phyloP scores from a whole-genome alignment of 2,888 invertebrate genomes.

The Labia minor region DNA sequence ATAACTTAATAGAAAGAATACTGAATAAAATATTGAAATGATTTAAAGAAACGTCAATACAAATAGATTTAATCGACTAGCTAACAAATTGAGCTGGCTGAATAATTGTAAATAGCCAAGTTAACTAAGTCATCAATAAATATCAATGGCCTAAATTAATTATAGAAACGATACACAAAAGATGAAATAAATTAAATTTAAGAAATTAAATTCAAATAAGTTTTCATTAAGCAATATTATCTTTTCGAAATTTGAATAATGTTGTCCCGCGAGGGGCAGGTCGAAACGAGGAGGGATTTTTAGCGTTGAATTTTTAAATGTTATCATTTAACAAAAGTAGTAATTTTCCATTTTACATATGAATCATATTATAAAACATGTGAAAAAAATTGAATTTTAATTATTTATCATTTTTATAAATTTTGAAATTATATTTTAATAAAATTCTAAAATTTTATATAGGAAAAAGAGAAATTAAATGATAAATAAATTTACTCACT shows the following conservation, averaged over 20 bases:
- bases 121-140: not conserved
- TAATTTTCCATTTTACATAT: not conserved
- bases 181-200: not conserved
- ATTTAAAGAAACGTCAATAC: not conserved
- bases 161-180: not conserved
- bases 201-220: not conserved
- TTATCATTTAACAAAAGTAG: not conserved
- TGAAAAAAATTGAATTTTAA: not conserved
- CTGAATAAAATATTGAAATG: not conserved
- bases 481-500: conserved; percentile 44
- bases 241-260: conserved; percentile 3
- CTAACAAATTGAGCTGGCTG: not conserved
- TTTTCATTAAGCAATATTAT: not conserved
- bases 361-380: not conserved
- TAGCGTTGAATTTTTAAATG: conserved; percentile 13
- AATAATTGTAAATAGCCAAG: not conserved
- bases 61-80: too few relatives aligned
- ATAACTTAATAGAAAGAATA: too few relatives aligned
- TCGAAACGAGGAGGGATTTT: conserved; percentile 3
- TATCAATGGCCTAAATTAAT: not conserved
- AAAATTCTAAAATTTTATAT: not conserved
- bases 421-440: not conserved
- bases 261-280: not conserved
- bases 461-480: not conserved
- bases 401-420: not conserved